phyloP scores from a whole-genome alignment of 2,113 vertebrate genomes.

The Globicephala melas region DNA sequence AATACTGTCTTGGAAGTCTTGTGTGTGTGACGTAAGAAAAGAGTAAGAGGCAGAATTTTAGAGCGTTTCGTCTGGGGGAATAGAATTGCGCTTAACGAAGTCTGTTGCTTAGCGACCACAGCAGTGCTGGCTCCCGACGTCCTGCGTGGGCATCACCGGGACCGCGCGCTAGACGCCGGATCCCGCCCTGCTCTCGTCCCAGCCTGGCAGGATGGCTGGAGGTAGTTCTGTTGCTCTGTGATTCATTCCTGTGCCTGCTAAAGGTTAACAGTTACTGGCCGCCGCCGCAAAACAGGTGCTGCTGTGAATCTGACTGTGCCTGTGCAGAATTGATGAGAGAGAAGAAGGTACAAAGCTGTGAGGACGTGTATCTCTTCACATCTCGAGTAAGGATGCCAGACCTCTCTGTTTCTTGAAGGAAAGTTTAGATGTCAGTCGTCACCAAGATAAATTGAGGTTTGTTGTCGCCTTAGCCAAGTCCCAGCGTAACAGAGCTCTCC shows the following conservation, averaged over 20 bases:
- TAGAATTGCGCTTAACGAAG: not conserved
- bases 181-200: not conserved
- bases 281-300: not conserved
- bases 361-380: not conserved
- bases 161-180: not conserved
- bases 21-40: not conserved
- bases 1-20: not conserved
- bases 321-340: not conserved
- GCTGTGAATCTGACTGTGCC: not conserved
- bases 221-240: not conserved
- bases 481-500: not conserved
- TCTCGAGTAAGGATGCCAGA: not conserved
- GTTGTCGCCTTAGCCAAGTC: not conserved
- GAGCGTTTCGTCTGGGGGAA: not conserved
- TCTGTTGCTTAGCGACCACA: not conserved
- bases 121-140: not conserved
- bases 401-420: not conserved
- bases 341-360: not conserved
- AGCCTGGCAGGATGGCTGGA: not conserved
- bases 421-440: not conserved
- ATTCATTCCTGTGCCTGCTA: not conserved
- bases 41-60: not conserved
- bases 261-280: not conserved
- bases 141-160: not conserved
- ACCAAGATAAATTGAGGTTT: not conserved